Conservation (phyloP, 2,888 invertebrate species). For the Xanthorhoe spadicearia region DNA sequence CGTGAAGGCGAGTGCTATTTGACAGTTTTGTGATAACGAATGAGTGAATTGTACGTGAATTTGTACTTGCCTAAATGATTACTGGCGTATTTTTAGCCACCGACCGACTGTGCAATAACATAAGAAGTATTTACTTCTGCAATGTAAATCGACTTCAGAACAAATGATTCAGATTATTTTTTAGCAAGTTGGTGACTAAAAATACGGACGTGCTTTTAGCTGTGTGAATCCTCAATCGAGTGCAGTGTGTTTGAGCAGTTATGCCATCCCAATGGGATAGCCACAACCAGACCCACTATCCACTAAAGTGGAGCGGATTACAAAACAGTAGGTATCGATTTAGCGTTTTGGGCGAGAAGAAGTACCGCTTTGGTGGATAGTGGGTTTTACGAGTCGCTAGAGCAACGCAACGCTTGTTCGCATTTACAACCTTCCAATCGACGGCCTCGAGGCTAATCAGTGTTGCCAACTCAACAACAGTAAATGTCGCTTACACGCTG, state of each 20-base stretch:
- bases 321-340: background rate
- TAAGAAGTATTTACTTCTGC: background rate
- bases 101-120: background rate
- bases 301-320: constrained; percentile 17
- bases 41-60: constrained; percentile 32
- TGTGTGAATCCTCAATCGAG: constrained; percentile 33
- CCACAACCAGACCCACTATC: constrained; percentile 29
- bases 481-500: no score
- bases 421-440: constrained; percentile 66
- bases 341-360: background rate
- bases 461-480: no score
- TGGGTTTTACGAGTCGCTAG: constrained; percentile 45
- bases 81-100: constrained; percentile 9
- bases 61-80: constrained; percentile 18
- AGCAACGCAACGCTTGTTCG: constrained; percentile 70
- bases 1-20: constrained; percentile 78
- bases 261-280: constrained; percentile 47
- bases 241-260: constrained; percentile 45
- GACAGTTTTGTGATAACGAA: constrained; percentile 50
- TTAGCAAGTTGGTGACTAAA: background rate
- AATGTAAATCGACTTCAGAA: background rate
- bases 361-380: constrained; percentile 15
- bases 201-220: constrained; percentile 17
- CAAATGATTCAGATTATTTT: background rate
- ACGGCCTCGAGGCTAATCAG: constrained; percentile 57